Evolutionary conservation across 2,113 vertebrate species (phyloP).

Genomic region (Oncorhynchus keta): DNA sequence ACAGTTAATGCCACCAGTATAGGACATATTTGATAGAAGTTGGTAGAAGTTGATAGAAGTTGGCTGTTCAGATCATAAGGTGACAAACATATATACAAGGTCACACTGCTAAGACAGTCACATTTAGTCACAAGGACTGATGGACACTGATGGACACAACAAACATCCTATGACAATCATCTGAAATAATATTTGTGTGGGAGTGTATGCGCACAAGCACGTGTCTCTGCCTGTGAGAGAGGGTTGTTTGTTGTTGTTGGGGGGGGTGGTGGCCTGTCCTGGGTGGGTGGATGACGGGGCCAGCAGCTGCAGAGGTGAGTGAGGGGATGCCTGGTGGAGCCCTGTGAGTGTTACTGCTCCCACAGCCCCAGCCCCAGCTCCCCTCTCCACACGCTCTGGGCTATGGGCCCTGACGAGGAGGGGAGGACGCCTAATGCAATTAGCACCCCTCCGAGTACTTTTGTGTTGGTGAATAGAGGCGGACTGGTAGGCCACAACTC

Average conservation of each 20-base stretch:
- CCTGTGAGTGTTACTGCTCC: constrained; percentile 59
- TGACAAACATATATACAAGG: not conserved
- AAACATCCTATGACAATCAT: not conserved
- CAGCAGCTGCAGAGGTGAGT: constrained; percentile 79
- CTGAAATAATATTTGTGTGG: constrained; percentile 8
- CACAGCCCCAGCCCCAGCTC: constrained; percentile 41
- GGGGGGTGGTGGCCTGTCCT: constrained; percentile 51
- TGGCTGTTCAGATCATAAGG: not conserved
- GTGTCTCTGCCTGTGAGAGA: not conserved
- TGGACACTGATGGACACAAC: no score
- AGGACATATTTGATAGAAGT: not conserved
- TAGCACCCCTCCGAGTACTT: constrained; percentile 78
- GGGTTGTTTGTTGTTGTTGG: constrained; percentile 44
- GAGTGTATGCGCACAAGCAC: constrained; percentile 16
- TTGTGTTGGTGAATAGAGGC: constrained; percentile 77
- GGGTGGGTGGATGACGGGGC: constrained; percentile 59
- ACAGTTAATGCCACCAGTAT: not conserved
- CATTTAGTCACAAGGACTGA: no score
- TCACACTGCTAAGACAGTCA: no score
- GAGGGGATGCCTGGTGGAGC: constrained; percentile 64
- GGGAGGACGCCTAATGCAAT: constrained; percentile 74
- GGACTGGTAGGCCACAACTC: constrained; percentile 66
- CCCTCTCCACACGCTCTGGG: constrained; percentile 26
- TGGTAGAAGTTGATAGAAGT: no score
- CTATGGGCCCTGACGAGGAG: constrained; percentile 43